Percentiles rank a stretch among this genome's conserved stretches.
Evolutionary conservation across 2,797 vertebrate genomes (phyloP).

Genomic region (Antrozous pallidus): DNA sequence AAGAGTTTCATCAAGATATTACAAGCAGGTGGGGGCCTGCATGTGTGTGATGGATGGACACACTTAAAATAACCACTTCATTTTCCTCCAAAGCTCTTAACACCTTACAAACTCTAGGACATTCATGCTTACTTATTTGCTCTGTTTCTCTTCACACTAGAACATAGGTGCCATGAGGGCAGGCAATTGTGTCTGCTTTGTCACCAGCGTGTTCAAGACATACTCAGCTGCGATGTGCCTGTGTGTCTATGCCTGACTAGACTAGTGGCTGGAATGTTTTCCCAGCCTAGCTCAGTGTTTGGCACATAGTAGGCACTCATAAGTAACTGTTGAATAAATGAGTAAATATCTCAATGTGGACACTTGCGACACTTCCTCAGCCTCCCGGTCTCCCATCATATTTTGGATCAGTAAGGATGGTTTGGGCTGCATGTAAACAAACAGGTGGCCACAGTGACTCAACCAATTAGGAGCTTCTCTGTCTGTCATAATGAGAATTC

Average conservation of each 20-base stretch:
- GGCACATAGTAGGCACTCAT: not conserved
- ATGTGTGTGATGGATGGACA: accelerated
- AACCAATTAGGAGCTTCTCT: not conserved
- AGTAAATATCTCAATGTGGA: not conserved
- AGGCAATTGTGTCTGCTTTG: not conserved
- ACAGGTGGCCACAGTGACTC: accelerated
- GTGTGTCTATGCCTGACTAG: not conserved
- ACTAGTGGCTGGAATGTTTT: accelerated
- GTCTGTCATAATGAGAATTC: not conserved
- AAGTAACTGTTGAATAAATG: not conserved
- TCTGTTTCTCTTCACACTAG: not conserved
- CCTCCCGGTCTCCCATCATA: not conserved
- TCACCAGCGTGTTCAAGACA: not conserved
- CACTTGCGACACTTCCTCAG: not conserved
- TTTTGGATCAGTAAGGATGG: not conserved
- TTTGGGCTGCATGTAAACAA: not conserved
- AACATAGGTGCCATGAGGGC: not conserved
- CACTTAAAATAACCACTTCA: not conserved
- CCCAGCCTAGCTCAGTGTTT: not conserved
- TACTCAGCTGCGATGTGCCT: not conserved
- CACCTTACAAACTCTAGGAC: not conserved
- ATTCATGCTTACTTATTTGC: no score
- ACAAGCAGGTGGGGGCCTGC: no score
- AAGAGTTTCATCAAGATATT: not conserved
- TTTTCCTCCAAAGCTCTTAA: not conserved